Conservation (phyloP, 2,113 vertebrate genomes). For the Clarias magur region DNA sequence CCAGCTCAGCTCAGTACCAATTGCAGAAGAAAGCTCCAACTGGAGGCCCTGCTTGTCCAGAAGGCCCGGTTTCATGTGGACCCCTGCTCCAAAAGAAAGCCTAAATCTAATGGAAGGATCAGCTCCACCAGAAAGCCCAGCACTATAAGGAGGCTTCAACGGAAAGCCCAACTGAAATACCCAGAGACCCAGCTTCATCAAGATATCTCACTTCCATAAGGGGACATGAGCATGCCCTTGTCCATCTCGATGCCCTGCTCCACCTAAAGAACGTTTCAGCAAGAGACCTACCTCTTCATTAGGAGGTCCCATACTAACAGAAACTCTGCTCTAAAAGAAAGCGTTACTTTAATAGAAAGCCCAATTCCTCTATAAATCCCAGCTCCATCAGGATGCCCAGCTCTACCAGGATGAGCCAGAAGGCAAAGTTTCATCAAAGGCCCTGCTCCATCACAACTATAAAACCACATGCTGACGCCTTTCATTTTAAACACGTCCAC, state of each 20-base stretch:
- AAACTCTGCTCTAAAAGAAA: background rate
- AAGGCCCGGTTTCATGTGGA: background rate
- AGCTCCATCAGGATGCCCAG: background rate
- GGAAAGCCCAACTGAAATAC: background rate
- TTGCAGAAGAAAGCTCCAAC: background rate
- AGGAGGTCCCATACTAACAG: background rate
- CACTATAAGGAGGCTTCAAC: too few relatives aligned
- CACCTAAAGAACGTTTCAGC: background rate
- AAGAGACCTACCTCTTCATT: background rate
- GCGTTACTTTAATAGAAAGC: background rate
- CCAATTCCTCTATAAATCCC: background rate
- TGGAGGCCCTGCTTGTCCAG: background rate
- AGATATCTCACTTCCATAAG: background rate
- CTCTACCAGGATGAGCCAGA: background rate
- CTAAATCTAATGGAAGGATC: background rate
- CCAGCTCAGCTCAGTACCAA: background rate
- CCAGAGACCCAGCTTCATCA: background rate
- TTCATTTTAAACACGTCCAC: background rate
- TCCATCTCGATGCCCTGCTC: background rate
- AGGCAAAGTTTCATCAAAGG: background rate
- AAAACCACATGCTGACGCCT: conserved; percentile 11
- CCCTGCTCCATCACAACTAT: background rate
- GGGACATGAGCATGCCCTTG: too few relatives aligned
- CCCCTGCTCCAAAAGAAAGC: background rate
- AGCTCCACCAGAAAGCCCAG: background rate